Conservation (phyloP, 2,888 invertebrate species). For the Machimus rusticus region DNA sequence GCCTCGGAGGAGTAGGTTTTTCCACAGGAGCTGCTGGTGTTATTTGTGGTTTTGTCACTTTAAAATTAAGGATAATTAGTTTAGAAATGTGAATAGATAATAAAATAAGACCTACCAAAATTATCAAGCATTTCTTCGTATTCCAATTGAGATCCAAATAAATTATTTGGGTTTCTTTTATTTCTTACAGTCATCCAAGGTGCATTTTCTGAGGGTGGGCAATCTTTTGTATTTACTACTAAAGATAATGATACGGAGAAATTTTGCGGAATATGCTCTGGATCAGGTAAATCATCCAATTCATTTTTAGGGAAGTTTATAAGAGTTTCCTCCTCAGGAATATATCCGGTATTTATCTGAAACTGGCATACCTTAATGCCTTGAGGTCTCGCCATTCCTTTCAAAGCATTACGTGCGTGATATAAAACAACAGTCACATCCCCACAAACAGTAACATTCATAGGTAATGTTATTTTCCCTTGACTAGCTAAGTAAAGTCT, state of each 20-base stretch:
- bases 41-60: slow-evolving; percentile 63
- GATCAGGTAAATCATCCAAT: slow-evolving; percentile 81
- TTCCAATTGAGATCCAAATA: slow-evolving; percentile 81
- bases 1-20: slow-evolving; percentile 45
- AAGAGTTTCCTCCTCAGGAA: slow-evolving; percentile 76
- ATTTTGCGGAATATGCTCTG: slow-evolving; percentile 73
- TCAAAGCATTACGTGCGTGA: slow-evolving; percentile 87
- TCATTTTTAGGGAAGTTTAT: slow-evolving; percentile 78
- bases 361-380: slow-evolving; percentile 87
- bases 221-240: slow-evolving; percentile 75
- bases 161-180: slow-evolving; percentile 64
- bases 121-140: slow-evolving; percentile 85
- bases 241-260: slow-evolving; percentile 76
- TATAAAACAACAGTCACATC: slow-evolving; percentile 84
- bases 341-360: slow-evolving; percentile 89
- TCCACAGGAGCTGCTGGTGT: slow-evolving; percentile 51
- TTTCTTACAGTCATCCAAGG: slow-evolving; percentile 79
- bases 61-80: slow-evolving; percentile 47
- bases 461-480: slow-evolving; percentile 68
- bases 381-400: slow-evolving; percentile 78
- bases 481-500: slow-evolving; percentile 58
- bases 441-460: slow-evolving; percentile 82
- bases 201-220: slow-evolving; percentile 71
- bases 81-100: not conserved
- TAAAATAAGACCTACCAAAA: slow-evolving; percentile 68